Base-by-base conservation (phyloP, 2,888 invertebrate species). In the Nemoura dubitans region DNA sequence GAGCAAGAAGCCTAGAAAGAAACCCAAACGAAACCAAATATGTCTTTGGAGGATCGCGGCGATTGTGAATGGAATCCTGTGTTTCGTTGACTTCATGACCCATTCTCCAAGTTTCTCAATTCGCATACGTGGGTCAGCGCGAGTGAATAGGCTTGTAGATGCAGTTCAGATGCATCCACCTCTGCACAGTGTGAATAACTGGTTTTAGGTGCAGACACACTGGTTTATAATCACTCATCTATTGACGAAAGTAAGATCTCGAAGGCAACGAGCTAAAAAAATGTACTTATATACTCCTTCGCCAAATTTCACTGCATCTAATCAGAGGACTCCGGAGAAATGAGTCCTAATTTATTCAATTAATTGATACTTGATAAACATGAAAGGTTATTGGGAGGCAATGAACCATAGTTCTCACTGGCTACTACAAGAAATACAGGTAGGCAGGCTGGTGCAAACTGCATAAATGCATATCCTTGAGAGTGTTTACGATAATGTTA, bases 21-120 rank as follows among this genome's bases (percentile, higher is more conserved):
- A 59, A 59, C 59, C 59, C 59, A 59, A 59, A 59, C 59, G 59
- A 59, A 59, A 59, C 59, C 59, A 59, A 59, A 59, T 59, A 59
- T 59, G 59, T 59, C 59, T 59, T 59, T 59, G 59, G 59, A 59
- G 59, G 59, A 10, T 1, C 59, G 59, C 36, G 36, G 36, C 16
- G 2, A 59, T 16, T 59, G 59, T 59, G 59, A 59, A 59, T 59
- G 59, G 59, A 59, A 59, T 59, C 21, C 59, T 16, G 59, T 21
- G 59, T 59, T 59, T 21, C 59, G 59, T 21, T 59, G 6, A 14
- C 2, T 14, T 59, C 59, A 14, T 59, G 59, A 59, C 59, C 59
- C 21, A 59, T 7, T 59, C 59, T 21, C 2, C 21, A 14, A 1
- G 59, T 59, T 59, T 59, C 59, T 21, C 59, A 59, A 59, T 59